Evolutionary conservation across 1,140 invertebrate genomes (phyloP).

Genomic region (Temnothorax longispinosus): DNA sequence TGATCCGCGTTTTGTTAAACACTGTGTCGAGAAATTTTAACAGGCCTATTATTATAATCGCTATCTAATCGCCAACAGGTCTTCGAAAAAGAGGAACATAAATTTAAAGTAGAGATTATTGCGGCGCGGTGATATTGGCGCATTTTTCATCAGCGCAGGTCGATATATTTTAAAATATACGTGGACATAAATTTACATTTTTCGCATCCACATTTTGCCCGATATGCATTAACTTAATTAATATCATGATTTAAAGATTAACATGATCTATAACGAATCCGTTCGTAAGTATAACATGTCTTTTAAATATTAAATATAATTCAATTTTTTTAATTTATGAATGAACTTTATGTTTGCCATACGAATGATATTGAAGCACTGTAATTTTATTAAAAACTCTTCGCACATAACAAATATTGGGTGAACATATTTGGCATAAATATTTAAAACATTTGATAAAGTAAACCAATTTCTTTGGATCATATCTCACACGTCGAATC

Average conservation of each 20-base stretch:
- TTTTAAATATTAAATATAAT: neutral
- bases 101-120: constrained; percentile 27
- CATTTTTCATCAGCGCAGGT: neutral
- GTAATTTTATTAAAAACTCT: neutral
- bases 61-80: constrained; percentile 32
- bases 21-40: constrained; percentile 1
- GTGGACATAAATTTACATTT: constrained; percentile 10
- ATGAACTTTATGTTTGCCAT: neutral
- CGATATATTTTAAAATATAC: neutral
- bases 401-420: neutral
- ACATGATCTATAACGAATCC: neutral
- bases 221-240: constrained; percentile 2
- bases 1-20: neutral
- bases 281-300: neutral
- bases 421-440: neutral
- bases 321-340: neutral
- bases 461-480: neutral
- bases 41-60: neutral
- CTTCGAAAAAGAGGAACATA: neutral
- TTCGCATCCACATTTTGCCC: neutral
- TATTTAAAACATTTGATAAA: neutral
- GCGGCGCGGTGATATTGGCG: neutral
- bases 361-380: neutral
- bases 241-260: constrained; percentile 1
- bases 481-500: neutral